Conservation (phyloP, 2,888 invertebrate genomes). For the Rhagonycha lutea region DNA sequence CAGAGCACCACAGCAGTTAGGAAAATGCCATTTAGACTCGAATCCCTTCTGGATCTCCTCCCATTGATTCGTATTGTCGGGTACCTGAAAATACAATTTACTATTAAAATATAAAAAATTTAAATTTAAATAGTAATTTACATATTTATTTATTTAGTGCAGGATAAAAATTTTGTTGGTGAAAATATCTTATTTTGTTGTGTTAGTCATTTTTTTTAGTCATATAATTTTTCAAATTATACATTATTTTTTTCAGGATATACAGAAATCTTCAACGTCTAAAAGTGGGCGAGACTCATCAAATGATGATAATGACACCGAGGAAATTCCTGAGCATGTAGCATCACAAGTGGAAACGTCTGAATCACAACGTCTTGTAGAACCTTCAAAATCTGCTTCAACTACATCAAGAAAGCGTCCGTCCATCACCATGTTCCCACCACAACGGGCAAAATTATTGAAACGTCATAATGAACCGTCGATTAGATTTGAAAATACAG, state of each 20-base stretch:
- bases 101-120: background rate
- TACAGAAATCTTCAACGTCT: background rate
- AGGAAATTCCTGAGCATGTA: background rate
- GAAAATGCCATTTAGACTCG: constrained; percentile 33
- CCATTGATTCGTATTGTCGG: constrained; percentile 23
- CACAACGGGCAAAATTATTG: background rate
- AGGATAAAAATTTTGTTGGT: background rate
- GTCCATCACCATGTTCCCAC: background rate
- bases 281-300: background rate
- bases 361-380: background rate
- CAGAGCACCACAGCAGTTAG: constrained; percentile 24
- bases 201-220: too few species aligned
- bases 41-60: constrained; percentile 28
- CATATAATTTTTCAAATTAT: background rate
- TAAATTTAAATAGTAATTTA: background rate
- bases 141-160: background rate
- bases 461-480: background rate
- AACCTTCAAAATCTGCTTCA: background rate
- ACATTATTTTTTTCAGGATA: background rate
- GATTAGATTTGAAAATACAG: background rate
- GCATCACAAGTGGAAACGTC: background rate
- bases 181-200: too few species aligned
- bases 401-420: background rate
- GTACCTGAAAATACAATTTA: background rate
- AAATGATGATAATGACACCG: background rate